These are phyloP conservation scores for Chelmon rostratus DNA, from an alignment of 2,797 vertebrate species.

Conservation along the genomic window DNA sequence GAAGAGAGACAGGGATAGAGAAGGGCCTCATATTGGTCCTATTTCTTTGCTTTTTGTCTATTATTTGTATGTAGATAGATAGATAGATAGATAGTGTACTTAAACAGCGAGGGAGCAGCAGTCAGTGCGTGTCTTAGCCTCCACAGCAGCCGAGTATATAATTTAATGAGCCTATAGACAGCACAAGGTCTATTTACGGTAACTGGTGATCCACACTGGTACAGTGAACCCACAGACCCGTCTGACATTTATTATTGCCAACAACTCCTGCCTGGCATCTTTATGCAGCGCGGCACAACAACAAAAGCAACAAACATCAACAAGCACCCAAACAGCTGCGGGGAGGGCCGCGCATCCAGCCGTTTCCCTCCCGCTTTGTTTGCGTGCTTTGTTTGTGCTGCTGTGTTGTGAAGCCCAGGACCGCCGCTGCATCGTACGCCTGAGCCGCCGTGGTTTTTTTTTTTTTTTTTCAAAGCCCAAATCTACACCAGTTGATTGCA, in stretches of 20 bases:
- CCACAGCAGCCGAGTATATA: neutral
- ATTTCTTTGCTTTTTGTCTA: slow-evolving; percentile 5
- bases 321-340: slow-evolving; percentile 57
- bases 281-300: slow-evolving; percentile 38
- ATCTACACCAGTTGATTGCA: slow-evolving; percentile 56
- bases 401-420: slow-evolving; percentile 42
- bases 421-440: slow-evolving; percentile 58
- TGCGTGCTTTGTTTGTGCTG: slow-evolving; percentile 53
- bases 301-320: slow-evolving; percentile 43
- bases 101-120: neutral
- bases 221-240: neutral
- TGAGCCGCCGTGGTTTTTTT: slow-evolving; percentile 19
- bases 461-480: slow-evolving; percentile 64
- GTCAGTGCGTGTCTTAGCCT: neutral
- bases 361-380: slow-evolving; percentile 37
- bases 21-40: slow-evolving; percentile 11
- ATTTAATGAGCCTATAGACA: slow-evolving; percentile 25
- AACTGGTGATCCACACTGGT: neutral
- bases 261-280: slow-evolving; percentile 14
- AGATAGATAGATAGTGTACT: neutral
- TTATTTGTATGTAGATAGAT: neutral
- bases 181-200: neutral
- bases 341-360: slow-evolving; percentile 33
- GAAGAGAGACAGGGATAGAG: neutral
- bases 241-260: slow-evolving; percentile 29